A percentile compares a stretch with the other conserved stretches of the same genome.
phyloP scores from a whole-genome alignment of 1,140 invertebrate species.

The Heliothis virescens region DNA sequence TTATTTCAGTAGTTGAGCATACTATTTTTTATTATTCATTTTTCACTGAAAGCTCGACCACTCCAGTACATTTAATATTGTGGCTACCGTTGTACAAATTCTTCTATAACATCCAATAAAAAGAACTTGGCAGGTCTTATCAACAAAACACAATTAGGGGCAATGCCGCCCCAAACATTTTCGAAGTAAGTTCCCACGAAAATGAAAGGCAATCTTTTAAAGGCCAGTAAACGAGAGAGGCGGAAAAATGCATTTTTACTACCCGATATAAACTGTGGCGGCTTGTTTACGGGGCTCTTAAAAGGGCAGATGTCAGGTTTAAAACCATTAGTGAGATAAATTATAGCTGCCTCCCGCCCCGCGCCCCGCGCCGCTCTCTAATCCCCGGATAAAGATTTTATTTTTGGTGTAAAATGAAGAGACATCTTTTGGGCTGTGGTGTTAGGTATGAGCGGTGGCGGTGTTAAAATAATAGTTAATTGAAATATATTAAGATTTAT shows the following conservation, averaged over 20 bases:
- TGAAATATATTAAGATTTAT: neutral
- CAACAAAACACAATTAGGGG: neutral
- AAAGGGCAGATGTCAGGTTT: constrained; percentile 73
- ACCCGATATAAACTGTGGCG: constrained; percentile 50
- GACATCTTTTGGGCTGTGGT: constrained; percentile 60
- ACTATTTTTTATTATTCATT: too few relatives aligned
- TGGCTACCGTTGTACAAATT: too few relatives aligned
- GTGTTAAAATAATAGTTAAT: neutral
- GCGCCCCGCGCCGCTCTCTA: constrained; percentile 56
- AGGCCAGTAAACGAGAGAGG: constrained; percentile 26
- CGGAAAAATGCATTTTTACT: constrained; percentile 55
- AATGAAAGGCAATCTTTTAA: constrained; percentile 35
- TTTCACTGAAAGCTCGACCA: too few relatives aligned
- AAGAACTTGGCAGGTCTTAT: neutral
- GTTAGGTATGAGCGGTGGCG: constrained; percentile 9
- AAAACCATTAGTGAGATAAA: constrained; percentile 75
- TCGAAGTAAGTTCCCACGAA: neutral
- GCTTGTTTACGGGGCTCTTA: constrained; percentile 60
- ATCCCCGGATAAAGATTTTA: constrained; percentile 75
- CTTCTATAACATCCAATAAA: too few relatives aligned
- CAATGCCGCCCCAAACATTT: neutral
- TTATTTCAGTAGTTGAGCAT: too few relatives aligned
- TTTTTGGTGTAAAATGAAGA: constrained; percentile 75
- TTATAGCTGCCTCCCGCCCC: constrained; percentile 59
- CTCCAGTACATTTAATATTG: too few relatives aligned